Percentiles rank a stretch among this genome's conserved stretches.
Conservation (phyloP, 2,888 invertebrate genomes). For the Caenorhabditis macrosperma region DNA sequence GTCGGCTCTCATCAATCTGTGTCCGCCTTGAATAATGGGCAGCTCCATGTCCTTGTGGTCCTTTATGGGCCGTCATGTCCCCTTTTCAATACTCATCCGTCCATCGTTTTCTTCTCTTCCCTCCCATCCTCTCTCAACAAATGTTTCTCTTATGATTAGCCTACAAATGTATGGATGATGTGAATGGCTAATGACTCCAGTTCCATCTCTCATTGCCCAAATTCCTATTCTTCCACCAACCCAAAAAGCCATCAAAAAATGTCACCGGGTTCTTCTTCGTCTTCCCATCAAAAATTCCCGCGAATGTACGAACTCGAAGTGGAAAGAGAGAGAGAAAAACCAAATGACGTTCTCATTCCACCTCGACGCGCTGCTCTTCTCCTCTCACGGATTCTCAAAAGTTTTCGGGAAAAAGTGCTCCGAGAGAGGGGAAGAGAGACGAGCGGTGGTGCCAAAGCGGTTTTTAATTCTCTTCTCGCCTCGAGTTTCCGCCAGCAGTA, state of each 20-base stretch:
- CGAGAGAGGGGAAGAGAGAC: background rate
- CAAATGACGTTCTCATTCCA: conserved; percentile 23
- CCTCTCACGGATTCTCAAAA: background rate
- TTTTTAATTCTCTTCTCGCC: conserved; percentile 14
- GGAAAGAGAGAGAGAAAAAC: too few relatives aligned
- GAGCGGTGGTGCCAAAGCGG: conserved; percentile 13
- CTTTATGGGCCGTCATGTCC: conserved; percentile 18
- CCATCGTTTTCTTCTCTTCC: conserved; percentile 26
- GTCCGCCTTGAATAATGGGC: conserved; percentile 28
- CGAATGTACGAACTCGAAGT: background rate
- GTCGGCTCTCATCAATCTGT: conserved; percentile 44
- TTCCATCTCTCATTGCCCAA: too few relatives aligned
- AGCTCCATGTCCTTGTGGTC: conserved; percentile 24
- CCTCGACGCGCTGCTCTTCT: conserved; percentile 2
- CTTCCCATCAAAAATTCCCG: conserved; percentile 37
- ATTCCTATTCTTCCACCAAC: too few relatives aligned
- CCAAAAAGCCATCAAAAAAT: conserved; percentile 3
- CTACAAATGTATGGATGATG: conserved; percentile 10
- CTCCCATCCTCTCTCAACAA: background rate
- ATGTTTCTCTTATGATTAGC: conserved; percentile 28
- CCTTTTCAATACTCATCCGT: conserved; percentile 49
- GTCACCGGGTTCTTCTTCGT: background rate
- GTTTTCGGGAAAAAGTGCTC: background rate
- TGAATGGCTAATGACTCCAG: too few relatives aligned
- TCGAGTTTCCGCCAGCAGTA: conserved; percentile 3